phyloP scores from a whole-genome alignment of 2,113 vertebrate genomes.

The Cariama cristata region DNA sequence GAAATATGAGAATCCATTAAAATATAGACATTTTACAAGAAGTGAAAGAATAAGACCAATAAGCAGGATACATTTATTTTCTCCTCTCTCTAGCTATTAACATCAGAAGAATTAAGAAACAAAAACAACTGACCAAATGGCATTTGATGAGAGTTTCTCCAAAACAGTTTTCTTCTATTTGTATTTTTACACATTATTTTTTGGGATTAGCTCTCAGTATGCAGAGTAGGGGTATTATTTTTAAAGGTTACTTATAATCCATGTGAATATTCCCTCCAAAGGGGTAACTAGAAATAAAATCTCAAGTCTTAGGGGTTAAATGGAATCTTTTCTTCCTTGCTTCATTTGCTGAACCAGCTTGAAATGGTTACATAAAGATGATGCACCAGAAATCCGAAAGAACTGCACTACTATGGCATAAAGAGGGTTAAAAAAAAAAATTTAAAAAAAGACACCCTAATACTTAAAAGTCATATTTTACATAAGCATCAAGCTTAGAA shows the following conservation, averaged over 20 bases:
- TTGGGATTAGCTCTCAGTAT: background rate
- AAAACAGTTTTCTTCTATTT: background rate
- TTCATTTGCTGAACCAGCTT: background rate
- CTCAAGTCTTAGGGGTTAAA: background rate
- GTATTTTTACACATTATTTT: background rate
- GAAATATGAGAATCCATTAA: background rate
- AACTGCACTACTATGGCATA: background rate
- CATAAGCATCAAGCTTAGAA: constrained; percentile 9
- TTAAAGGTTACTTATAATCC: background rate
- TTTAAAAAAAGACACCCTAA: background rate
- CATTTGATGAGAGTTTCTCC: background rate
- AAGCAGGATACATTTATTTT: background rate
- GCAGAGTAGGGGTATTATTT: background rate
- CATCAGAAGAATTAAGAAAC: background rate
- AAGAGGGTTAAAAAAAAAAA: background rate
- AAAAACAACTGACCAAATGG: background rate
- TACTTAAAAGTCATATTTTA: constrained; percentile 22
- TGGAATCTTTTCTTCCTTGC: background rate
- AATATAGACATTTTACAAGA: background rate
- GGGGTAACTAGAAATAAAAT: background rate
- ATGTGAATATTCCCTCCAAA: background rate
- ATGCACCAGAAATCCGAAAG: background rate
- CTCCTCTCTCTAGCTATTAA: background rate
- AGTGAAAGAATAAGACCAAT: background rate
- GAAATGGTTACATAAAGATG: background rate